A percentile compares a stretch with the other conserved stretches of the same genome.
These are phyloP conservation scores for Alfaro cultratus DNA, from an alignment of 2,797 vertebrate genomes.

Conservation along the genomic window DNA sequence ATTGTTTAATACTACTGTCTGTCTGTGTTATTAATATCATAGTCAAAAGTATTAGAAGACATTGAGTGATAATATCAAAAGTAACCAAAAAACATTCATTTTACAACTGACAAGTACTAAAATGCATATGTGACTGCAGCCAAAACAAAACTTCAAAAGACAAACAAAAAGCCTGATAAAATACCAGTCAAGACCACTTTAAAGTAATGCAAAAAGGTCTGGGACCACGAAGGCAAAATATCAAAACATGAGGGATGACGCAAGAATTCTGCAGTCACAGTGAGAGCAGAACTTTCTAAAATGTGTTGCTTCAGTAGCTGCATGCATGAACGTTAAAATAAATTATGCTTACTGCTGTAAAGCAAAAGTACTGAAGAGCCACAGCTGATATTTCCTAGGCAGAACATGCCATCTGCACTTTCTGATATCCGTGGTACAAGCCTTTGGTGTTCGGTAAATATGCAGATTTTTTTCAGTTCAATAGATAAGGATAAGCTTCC, in stretches of 20 bases:
- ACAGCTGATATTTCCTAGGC: neutral
- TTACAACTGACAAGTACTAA: neutral
- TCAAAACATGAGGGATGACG: neutral
- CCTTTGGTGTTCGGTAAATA: neutral
- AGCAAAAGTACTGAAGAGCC: conserved; percentile 5
- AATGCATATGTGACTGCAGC: neutral
- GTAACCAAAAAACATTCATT: neutral
- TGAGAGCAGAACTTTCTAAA: neutral
- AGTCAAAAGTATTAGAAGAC: neutral
- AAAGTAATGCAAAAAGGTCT: neutral
- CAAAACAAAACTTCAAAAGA: neutral
- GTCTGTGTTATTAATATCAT: neutral
- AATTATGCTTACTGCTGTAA: conserved; percentile 2
- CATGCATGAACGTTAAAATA: neutral
- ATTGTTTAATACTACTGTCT: neutral
- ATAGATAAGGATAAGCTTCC: conserved; percentile 6
- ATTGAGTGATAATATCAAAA: neutral
- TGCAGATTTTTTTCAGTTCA: neutral
- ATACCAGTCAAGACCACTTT: neutral
- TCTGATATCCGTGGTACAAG: neutral
- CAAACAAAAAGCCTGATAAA: neutral
- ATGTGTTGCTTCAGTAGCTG: neutral
- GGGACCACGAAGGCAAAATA: neutral
- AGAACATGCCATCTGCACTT: conserved; percentile 1
- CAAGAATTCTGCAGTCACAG: neutral